Evolutionary conservation across 2,797 vertebrate species (phyloP), one percentile per base, ranked within the genome.

Genomic region (Sparus aurata): DNA sequence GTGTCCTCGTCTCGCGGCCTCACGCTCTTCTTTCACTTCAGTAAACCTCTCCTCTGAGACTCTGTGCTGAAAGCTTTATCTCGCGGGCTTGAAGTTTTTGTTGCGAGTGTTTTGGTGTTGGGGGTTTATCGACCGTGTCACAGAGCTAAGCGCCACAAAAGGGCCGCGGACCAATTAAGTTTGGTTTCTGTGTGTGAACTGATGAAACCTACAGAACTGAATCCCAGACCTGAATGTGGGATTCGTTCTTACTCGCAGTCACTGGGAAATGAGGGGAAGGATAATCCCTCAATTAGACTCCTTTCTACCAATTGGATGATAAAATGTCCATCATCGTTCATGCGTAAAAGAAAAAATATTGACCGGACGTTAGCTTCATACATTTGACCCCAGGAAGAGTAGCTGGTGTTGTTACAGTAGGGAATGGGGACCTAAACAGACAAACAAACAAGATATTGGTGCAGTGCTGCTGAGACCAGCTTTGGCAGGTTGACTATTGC

Each of bases 401-500:
- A 45, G 54, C 18, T 41, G 5, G 60, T 47, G 6, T 41, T 23
- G 45, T 46, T 46, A 13, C 43, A 57, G 49, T 20, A 22, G 18
- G 54, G 23, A 55, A 55, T 6, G 8, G 27, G 8, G 27, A 61
- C n/a, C 41, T 43, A 38, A 43, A 59, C 12, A 50, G 60, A 67
- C 55, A 52, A 46, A 46, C 38, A 4, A 38, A 12, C 5, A 47
- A 62, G 79, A 74, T 73, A 50, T 67, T 27, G 70, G 55, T 67
- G 62, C 1, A 25, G 73, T 9, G 67, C 47, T 61, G 73, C 62
- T 60, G 75, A 66, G 67, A 84, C 27, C 7, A 43, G 30, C 54
- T 54, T 83, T 86, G 90, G 91, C 89, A 89, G 70, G 79, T 88
- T 63, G 59, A 61, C 57, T 61, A 5, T 55, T 75, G 69, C 74